phyloP scores from a whole-genome alignment of 2,888 invertebrate species.

The Hydriomena furcata region DNA sequence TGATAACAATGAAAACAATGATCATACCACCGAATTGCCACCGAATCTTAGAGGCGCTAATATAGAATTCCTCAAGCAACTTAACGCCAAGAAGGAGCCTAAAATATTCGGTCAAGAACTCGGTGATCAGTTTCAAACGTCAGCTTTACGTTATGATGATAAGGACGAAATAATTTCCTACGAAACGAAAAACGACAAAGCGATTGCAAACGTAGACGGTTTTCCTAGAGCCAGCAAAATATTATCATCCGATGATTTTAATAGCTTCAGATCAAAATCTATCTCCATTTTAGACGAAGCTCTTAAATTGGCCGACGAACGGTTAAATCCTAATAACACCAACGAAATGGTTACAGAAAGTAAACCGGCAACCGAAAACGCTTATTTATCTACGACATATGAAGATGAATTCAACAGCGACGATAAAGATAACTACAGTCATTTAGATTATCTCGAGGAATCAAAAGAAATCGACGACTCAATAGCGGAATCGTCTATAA shows the following conservation, averaged over 20 bases:
- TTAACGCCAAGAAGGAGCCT: conserved; percentile 69
- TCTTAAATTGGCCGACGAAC: conserved; percentile 29
- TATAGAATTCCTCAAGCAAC: conserved; percentile 75
- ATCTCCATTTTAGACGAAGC: conserved; percentile 32
- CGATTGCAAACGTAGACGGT: conserved; percentile 15
- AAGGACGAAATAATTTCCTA: conserved; percentile 13
- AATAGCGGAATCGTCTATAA: conserved; percentile 57
- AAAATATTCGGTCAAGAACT: conserved; percentile 53
- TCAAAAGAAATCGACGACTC: conserved; percentile 53
- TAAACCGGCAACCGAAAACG: conserved; percentile 25
- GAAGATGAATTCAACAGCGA: conserved; percentile 16
- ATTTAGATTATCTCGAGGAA: conserved; percentile 14
- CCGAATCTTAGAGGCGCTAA: conserved; percentile 74
- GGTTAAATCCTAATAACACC: conserved; percentile 18
- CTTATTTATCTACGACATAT: conserved; percentile 20
- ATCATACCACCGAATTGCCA: conserved; percentile 55
- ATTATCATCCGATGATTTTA: conserved; percentile 25
- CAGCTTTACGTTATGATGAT: conserved; percentile 55
- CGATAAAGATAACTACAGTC: conserved; percentile 14
- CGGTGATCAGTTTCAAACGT: conserved; percentile 75
- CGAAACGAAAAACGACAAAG: conserved; percentile 23
- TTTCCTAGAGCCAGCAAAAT: conserved; percentile 25
- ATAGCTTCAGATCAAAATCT: conserved; percentile 16
- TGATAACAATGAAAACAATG: conserved; percentile 44
- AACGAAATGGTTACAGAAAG: conserved; percentile 23